Base-by-base conservation (phyloP, 2,113 vertebrate species). In the Rissa tridactyla region DNA sequence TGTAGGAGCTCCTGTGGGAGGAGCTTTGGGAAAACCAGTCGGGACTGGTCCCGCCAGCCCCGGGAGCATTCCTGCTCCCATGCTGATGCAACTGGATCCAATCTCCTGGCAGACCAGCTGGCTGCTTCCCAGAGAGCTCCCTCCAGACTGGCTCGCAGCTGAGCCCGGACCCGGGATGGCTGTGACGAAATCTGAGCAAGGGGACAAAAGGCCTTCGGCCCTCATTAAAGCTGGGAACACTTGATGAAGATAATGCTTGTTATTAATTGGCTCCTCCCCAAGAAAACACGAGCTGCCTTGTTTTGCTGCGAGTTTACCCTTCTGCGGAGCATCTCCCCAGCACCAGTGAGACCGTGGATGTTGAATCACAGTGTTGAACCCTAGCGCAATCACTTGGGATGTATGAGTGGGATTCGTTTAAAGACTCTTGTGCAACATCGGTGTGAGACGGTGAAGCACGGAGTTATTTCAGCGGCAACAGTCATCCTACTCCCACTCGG, bases 81-180 rank as follows among this genome's bases (percentile, higher is more conserved):
- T 92, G 86, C 91, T 96, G 88, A 87, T 95, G 95, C 96, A 95
- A 97, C 81, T 82, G 94, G 93, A 95, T 94, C 87, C 81, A 61
- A 89, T 90, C 92, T 96, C 76, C 82, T 46, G 82, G 86, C 70
- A 65, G 81, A 73, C 40, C 82, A 51, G 58, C 62, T 83, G 94
- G 92, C 66, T 65, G 32, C 66, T 72, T 76, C 69, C 94, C 96
- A 96, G 57, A 86, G 54, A 87, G 73, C 70, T 95, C 94, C 81
- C 91, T 95, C 73, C 84, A 94, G 86, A 94, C 88, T 30, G 60
- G 71, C 90, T 96, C 14, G 6, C 29, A 86, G 6, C 75, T 5
- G 61, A 92, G 54, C 75, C 18, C 38, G 70, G n/a, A 46, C 10
- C 3, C 1, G 20, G 54, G 44, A 94, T 0, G 6, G 73, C 46